phyloP scores from a whole-genome alignment of 2,888 invertebrate genomes.

The Tridacna crocea region DNA sequence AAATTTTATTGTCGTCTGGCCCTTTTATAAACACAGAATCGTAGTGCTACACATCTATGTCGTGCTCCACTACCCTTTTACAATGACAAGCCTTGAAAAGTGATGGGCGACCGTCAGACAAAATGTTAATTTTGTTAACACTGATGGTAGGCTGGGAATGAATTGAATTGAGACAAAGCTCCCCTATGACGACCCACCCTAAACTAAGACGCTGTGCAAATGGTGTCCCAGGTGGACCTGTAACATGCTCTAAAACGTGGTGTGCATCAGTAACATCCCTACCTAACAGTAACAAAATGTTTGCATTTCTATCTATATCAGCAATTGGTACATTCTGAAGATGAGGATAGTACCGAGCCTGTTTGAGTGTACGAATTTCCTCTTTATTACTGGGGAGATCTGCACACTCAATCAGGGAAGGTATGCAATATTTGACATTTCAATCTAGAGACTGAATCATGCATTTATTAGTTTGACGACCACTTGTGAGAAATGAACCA shows the following conservation, averaged over 20 bases:
- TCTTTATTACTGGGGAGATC: slow-evolving; percentile 24
- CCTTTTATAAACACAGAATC: neutral
- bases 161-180: slow-evolving; percentile 39
- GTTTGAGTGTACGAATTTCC: slow-evolving; percentile 42
- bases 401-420: slow-evolving; percentile 54
- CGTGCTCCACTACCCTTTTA: neutral
- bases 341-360: slow-evolving; percentile 24
- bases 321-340: slow-evolving; percentile 27
- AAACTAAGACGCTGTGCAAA: slow-evolving; percentile 28
- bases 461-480: too few relatives aligned
- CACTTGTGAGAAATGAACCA: too few relatives aligned
- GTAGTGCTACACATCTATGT: neutral
- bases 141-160: slow-evolving; percentile 28
- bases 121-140: slow-evolving; percentile 39
- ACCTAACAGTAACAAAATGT: slow-evolving; percentile 29
- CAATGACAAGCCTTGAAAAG: slow-evolving; percentile 19
- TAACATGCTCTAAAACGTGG: slow-evolving; percentile 40
- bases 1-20: slow-evolving; percentile 24
- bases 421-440: too few relatives aligned
- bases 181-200: slow-evolving; percentile 38
- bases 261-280: slow-evolving; percentile 31
- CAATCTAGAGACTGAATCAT: too few relatives aligned
- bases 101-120: slow-evolving; percentile 1
- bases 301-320: slow-evolving; percentile 1
- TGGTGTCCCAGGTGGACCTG: slow-evolving; percentile 25